phyloP scores from a whole-genome alignment of 2,888 invertebrate genomes.

The Volucella bombylans region DNA sequence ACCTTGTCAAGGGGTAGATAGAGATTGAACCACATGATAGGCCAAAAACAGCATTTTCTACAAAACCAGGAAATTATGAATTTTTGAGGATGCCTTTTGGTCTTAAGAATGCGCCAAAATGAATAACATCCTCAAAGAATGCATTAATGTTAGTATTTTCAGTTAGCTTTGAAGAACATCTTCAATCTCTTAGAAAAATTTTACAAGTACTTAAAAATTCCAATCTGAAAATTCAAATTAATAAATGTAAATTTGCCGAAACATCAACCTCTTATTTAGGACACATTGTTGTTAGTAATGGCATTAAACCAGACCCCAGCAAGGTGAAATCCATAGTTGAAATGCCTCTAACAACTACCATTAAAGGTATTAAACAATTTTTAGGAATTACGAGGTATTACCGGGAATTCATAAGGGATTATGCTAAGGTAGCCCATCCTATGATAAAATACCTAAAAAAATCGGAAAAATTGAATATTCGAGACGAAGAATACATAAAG shows the following conservation, averaged over 20 bases:
- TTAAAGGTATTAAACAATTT: no score
- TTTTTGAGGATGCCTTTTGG: neutral
- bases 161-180: neutral
- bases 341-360: neutral
- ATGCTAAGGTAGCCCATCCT: no score
- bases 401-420: no score
- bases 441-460: no score
- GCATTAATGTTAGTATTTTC: neutral
- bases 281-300: neutral
- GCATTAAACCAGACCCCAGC: neutral
- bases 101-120: no score
- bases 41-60: neutral
- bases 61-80: neutral
- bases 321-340: neutral
- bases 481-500: no score
- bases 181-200: no score
- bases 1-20: neutral
- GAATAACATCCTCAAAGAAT: no score
- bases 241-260: constrained; percentile 7
- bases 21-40: neutral
- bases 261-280: constrained; percentile 10
- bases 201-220: neutral
- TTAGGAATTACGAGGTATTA: no score
- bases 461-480: no score
- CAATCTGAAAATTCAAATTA: constrained; percentile 11